Evolutionary conservation across 2,113 vertebrate genomes (phyloP).

Genomic region (human): GRCh38 chr1:161793501-161794000

Average conservation of each 20-base stretch:
- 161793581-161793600: slow-evolving; percentile 25
- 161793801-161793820: neutral
- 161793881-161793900: neutral
- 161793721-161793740: neutral
- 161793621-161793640: neutral
- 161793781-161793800: neutral
- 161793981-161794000: too few relatives aligned
- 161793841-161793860: neutral
- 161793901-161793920: neutral
- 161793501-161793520: neutral
- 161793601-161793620: neutral
- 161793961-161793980: too few relatives aligned
- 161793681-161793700: neutral
- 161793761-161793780: neutral
- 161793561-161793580: neutral
- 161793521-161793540: neutral
- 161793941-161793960: too few relatives aligned
- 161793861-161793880: neutral
- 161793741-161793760: neutral
- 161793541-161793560: neutral
- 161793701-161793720: neutral
- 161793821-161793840: neutral
- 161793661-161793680: neutral
- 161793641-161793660: neutral
- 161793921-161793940: too few relatives aligned